These are phyloP conservation scores for Rhopalosiphum padi DNA, from an alignment of 1,140 invertebrate genomes.

Conservation along the genomic window DNA sequence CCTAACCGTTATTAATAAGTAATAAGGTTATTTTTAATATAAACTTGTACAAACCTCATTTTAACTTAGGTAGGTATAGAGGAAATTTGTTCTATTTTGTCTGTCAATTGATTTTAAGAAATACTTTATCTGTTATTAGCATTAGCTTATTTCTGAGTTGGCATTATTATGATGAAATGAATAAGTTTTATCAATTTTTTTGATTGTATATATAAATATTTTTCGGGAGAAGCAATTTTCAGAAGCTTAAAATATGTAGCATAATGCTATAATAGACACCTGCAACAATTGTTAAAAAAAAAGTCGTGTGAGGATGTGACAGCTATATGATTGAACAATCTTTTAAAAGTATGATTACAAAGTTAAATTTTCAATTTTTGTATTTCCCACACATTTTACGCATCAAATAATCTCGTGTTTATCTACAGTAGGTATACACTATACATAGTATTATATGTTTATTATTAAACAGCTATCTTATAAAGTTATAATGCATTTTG, in stretches of 20 bases:
- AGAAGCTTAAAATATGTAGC: background rate
- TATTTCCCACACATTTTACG: background rate
- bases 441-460: background rate
- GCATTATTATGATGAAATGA: background rate
- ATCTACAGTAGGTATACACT: background rate
- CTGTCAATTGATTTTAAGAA: background rate
- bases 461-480: background rate
- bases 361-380: conserved; percentile 15
- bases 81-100: background rate
- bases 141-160: background rate
- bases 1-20: background rate
- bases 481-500: background rate
- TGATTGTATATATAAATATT: background rate
- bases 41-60: background rate
- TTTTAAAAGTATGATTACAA: background rate
- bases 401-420: background rate
- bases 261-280: background rate
- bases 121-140: background rate
- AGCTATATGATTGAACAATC: background rate
- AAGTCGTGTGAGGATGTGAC: background rate
- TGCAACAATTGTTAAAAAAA: background rate
- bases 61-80: background rate
- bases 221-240: background rate
- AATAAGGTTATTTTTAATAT: background rate
- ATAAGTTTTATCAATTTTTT: background rate